Evolutionary conservation across 2,888 invertebrate species (phyloP), one percentile per base, ranked within the genome.

Genomic region (Drosophila aldrichi): DNA sequence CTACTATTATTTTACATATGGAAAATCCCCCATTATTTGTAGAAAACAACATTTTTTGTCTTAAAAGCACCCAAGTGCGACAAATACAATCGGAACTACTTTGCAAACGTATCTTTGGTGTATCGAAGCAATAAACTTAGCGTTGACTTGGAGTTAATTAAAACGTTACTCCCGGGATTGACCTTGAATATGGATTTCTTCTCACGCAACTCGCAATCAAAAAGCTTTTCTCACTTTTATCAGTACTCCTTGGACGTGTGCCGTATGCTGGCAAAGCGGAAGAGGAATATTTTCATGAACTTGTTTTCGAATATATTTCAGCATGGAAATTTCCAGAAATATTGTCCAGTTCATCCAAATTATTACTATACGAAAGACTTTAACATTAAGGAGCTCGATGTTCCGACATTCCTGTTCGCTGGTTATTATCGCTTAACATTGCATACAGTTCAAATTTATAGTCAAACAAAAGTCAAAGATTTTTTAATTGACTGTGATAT

Each of bases 191-290:
- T 85, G n/a, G 55, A 66, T 7, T 74, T 85, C 14, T 55, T 65
- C 0, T 49, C 68, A 5, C 64, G 59, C 12, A 55, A 60, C 7
- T 2, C 16, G 9, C 0, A 58, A 52, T 22, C 41, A 70, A 0
- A 20, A 43, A 0, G 41, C 12, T 3, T 74, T 57, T 52, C 74
- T 68, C 4, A 74, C 29, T 54, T 87, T 16, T 81, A 81, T 36
- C 61, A 74, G 14, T 69, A 75, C n/a, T 57, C 75, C 1, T 51
- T 90, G 32, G 81, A 90, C 41, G 61, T 86, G 25, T 90, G 90
- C 41, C 67, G 52, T 9, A 48, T 89, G 70, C 56, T 89, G 68
- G 46, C 22, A 1, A 58, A 12, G 4, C 58, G 22, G 0, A 70
- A 55, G 8, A 75, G 48, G n/a, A 82, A 72, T 55, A 60, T 89